Base-by-base conservation (phyloP, 2,888 invertebrate species). In the Pseudococcus viburni region DNA sequence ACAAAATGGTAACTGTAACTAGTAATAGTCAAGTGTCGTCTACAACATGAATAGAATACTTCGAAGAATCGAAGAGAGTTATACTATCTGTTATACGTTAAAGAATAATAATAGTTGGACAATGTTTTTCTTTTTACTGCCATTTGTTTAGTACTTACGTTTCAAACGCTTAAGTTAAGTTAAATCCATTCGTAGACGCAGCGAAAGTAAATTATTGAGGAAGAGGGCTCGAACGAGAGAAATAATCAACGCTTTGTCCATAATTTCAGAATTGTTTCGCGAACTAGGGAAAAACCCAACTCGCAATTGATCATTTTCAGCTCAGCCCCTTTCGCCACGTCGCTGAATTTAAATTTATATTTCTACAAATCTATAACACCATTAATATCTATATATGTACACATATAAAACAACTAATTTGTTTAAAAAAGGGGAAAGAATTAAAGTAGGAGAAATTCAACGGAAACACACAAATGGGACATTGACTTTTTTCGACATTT, bases 1-100 rank as follows among this genome's bases (percentile, higher is more conserved):
- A 73, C 3, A 26, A 80, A 80, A 80, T 80, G 80, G 80, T 80
- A 80, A 80, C 80, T 80, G 68, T 73, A 80, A 80, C 80, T 80
- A 80, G 80, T 42, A 80, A 8, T 80, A 73, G 73, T 73, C 73
- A 73, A 33, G 73, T 39, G 73, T 73, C 73, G 59, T 59, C 59
- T 73, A 73, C 73, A 39, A 59, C 59, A 59, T 19, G 59, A 19
- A 59, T 59, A 59, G 59, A 59, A 59, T 59, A 19, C 19, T 59
- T 59, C 19, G 19, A 59, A 59, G n/a, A 59, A 19, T 19, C 39
- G 33, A 73, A 33, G 33, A 73, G 15, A 73, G 33, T 73, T 73
- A 73, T 12, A 73, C 33, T 26, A 73, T 73, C 73, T 73, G 80
- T 80, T 80, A 42, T 80, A 80, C 46, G 80, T 80, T 80, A 42